Conservation (phyloP, 35 echinoderm and acorn worm genomes). For the Chiridota heheva region DNA sequence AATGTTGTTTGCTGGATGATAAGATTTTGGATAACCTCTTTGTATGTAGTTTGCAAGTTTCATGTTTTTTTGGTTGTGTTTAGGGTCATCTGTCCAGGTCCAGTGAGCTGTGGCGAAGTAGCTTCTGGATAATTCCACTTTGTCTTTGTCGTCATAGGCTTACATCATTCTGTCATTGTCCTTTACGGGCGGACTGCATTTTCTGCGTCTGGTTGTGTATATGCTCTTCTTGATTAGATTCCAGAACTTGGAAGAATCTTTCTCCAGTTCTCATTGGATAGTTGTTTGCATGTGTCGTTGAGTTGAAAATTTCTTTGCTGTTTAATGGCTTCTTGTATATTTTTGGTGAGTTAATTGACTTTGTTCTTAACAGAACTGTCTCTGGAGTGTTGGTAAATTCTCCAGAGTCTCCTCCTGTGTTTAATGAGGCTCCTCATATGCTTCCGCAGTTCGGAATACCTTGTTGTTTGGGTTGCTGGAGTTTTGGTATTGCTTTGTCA, state of each 20-base stretch:
- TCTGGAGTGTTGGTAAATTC: neutral
- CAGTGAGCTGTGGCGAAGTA: constrained; percentile 21
- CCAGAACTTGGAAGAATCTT: constrained; percentile 4
- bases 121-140: neutral
- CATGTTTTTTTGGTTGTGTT: neutral
- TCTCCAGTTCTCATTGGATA: neutral
- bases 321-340: neutral
- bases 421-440: neutral
- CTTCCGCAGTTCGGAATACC: constrained; percentile 6
- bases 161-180: neutral
- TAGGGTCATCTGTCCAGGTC: constrained; percentile 11
- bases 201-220: neutral
- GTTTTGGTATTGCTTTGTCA: neutral
- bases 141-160: constrained; percentile 5
- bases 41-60: neutral
- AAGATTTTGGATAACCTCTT: neutral
- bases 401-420: neutral
- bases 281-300: constrained; percentile 36
- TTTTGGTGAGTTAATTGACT: neutral
- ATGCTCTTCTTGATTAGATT: constrained; percentile 6
- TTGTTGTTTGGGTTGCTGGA: neutral
- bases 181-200: neutral
- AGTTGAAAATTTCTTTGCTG: neutral
- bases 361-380: neutral
- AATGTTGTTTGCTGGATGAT: neutral